A percentile compares a stretch with the other conserved stretches of the same genome.
Evolutionary conservation across 2,888 invertebrate genomes (phyloP).

Genomic region (Apocheima hispidaria): DNA sequence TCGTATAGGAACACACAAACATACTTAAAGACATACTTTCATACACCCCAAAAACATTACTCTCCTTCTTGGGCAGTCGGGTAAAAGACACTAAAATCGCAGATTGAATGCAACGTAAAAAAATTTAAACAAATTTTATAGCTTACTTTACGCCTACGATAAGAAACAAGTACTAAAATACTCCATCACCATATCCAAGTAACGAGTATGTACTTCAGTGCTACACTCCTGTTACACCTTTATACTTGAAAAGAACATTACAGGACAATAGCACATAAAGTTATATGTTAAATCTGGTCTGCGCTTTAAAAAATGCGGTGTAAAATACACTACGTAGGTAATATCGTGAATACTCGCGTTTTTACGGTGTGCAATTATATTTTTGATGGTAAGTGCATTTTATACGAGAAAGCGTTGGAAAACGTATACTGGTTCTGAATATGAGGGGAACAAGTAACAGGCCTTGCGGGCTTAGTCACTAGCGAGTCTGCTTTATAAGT

Average conservation of each 20-base stretch:
- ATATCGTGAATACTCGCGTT: conserved; percentile 4
- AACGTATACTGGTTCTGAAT: too few relatives aligned
- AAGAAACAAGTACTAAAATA: conserved; percentile 1
- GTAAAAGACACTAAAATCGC: too few relatives aligned
- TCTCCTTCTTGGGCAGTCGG: too few relatives aligned
- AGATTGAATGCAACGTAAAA: too few relatives aligned
- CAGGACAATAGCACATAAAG: conserved; percentile 6
- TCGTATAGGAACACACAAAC: too few relatives aligned
- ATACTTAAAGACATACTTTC: too few relatives aligned
- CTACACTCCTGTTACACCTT: neutral
- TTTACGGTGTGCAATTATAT: conserved; percentile 11
- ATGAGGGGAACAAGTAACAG: too few relatives aligned
- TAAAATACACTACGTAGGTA: conserved; percentile 9
- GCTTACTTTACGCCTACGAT: neutral
- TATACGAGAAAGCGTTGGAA: conserved; percentile 9
- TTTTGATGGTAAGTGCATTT: conserved; percentile 12
- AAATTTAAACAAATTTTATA: neutral
- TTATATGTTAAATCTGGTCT: conserved; percentile 14
- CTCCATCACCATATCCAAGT: conserved; percentile 1
- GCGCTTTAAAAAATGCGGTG: conserved; percentile 4
- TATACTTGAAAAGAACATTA: conserved; percentile 3
- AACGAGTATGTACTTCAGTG: neutral
- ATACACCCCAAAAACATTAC: too few relatives aligned
- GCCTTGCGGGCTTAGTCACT: too few relatives aligned
- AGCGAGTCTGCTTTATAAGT: too few relatives aligned